Evolutionary conservation across 1,140 invertebrate species (phyloP).

Genomic region (Sogatella furcifera): DNA sequence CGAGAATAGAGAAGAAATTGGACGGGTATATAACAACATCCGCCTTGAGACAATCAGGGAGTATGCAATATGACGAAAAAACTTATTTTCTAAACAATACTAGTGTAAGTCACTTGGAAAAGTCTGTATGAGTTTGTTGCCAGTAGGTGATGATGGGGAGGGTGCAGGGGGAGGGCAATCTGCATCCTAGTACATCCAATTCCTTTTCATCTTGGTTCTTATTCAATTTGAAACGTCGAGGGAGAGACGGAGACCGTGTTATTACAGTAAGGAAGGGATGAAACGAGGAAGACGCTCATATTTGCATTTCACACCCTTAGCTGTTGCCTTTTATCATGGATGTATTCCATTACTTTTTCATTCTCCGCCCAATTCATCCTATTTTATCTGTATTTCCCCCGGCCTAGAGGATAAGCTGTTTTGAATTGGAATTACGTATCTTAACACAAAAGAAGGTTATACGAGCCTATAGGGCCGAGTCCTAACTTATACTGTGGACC

Average conservation of each 20-base stretch:
- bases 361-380: background rate
- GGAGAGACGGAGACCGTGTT: background rate
- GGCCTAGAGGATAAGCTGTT: background rate
- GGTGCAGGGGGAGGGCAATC: background rate
- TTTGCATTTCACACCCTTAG: background rate
- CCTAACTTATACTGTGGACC: too few species aligned
- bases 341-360: slow-evolving; percentile 1
- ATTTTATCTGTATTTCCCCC: background rate
- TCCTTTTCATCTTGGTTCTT: background rate
- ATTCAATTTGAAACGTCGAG: background rate
- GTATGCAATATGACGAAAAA: too few species aligned
- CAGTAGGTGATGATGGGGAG: background rate
- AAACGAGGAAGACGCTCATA: background rate
- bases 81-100: too few species aligned
- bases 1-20: too few species aligned
- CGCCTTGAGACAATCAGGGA: too few species aligned
- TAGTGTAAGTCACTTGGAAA: too few species aligned
- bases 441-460: background rate
- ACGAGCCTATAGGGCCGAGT: too few species aligned
- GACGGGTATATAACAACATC: too few species aligned
- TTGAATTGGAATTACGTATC: background rate
- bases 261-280: background rate
- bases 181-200: background rate
- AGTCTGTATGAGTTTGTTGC: background rate
- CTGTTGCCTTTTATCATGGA: slow-evolving; percentile 1